Percentiles rank a stretch among this genome's conserved stretches.
These are phyloP conservation scores for Karalla daura DNA, from an alignment of 2,797 vertebrate species.

Conservation along the genomic window DNA sequence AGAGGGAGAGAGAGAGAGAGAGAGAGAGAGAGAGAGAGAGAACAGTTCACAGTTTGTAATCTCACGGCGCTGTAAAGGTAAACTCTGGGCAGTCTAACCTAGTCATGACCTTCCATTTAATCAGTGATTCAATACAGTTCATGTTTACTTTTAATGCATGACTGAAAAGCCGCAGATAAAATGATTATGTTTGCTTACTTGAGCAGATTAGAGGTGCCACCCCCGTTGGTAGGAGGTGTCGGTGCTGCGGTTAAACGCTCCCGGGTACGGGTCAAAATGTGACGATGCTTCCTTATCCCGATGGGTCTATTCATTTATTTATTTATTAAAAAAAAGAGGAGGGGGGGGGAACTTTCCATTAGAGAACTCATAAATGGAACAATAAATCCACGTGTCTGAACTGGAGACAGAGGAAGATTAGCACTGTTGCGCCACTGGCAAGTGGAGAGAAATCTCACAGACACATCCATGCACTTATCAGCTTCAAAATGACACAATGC, in stretches of 20 bases:
- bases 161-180: constrained; percentile 52
- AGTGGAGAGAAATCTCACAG: constrained; percentile 68
- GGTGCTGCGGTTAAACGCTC: constrained; percentile 5
- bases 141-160: constrained; percentile 57
- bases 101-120: constrained; percentile 34
- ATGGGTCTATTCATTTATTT: neutral
- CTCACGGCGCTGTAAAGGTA: constrained; percentile 6
- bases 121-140: constrained; percentile 30
- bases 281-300: constrained; percentile 38
- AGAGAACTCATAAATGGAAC: constrained; percentile 65
- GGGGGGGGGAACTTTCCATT: constrained; percentile 57
- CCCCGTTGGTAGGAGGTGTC: neutral
- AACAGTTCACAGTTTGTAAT: constrained; percentile 1
- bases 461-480: constrained; percentile 82
- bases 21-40: constrained; percentile 4
- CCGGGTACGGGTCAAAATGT: constrained; percentile 17
- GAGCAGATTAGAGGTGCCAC: constrained; percentile 28
- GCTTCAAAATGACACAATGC: constrained; percentile 79
- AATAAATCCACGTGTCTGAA: constrained; percentile 72
- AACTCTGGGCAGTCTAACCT: constrained; percentile 44
- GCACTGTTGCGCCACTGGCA: constrained; percentile 53
- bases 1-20: constrained; percentile 7
- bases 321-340: neutral
- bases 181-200: constrained; percentile 33
- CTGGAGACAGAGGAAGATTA: constrained; percentile 74